A percentile compares a stretch with the other conserved stretches of the same genome.
phyloP scores from a whole-genome alignment of 2,113 vertebrate genomes.

The Ptilonorhynchus violaceus region DNA sequence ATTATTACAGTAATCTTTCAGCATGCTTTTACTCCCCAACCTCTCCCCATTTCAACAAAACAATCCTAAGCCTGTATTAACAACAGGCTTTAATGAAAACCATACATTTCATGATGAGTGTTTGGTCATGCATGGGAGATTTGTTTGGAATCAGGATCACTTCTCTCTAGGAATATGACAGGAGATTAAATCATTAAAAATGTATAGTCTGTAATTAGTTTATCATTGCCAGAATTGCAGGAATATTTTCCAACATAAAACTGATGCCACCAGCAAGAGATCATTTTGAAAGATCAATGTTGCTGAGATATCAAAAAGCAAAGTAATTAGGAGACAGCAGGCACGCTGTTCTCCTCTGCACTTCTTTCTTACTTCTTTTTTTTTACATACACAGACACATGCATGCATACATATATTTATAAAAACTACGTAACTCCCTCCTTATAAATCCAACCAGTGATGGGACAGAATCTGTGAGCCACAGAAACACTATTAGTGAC shows the following conservation, averaged over 20 bases:
- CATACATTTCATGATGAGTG: conserved; percentile 60
- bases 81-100: conserved; percentile 68
- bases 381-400: not conserved
- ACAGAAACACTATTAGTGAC: not conserved
- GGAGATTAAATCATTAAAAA: conserved; percentile 78
- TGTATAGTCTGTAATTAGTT: conserved; percentile 73
- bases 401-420: not conserved
- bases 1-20: conserved; percentile 48
- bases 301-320: conserved; percentile 45
- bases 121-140: conserved; percentile 67
- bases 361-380: not conserved
- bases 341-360: not conserved
- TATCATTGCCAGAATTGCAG: conserved; percentile 63
- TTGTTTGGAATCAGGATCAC: conserved; percentile 67
- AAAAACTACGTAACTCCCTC: not conserved
- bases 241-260: conserved; percentile 59
- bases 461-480: not conserved
- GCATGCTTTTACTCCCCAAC: conserved; percentile 6
- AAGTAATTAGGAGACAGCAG: conserved; percentile 46
- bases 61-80: conserved; percentile 61
- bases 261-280: conserved; percentile 60
- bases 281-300: conserved; percentile 61
- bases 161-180: conserved; percentile 69
- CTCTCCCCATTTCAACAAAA: conserved; percentile 38
- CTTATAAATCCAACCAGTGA: not conserved